Evolutionary conservation across 2,797 vertebrate genomes (phyloP), one percentile per base, ranked within the genome.

Genomic region (Rachycentron canadum): DNA sequence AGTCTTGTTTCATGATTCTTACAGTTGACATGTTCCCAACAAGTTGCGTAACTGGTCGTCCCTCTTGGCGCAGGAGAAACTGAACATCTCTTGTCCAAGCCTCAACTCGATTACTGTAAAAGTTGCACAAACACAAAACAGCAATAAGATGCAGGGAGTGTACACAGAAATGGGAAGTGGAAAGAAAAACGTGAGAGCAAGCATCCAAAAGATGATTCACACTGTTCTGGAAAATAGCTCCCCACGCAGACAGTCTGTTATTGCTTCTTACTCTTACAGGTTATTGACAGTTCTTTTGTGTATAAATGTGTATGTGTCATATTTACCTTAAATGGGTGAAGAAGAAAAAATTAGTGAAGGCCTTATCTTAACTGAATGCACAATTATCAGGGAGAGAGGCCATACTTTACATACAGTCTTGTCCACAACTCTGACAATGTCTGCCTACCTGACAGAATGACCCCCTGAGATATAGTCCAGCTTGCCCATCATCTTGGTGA

Each of bases 51-150:
- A 94, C 89, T 1, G 98, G 98, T 38, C 97, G 94, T 21, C 96
- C 97, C 90, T 99, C 98, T 89, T 99, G 98, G 38, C 95, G 91
- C 78, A 99, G 94, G 75, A 98, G 94, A 81, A 99, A 97, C 21
- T 85, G 90, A 70, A 97, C 97, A 52, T 98, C 96, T 82, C 97
- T 95, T 53, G 97, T 98, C 98, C 98, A 99, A 13, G 98, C 98
- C 91, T 99, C 98, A 52, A 99, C 96, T 8, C 97, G 97, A 84
- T 99, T 99, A 88, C 98, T 99, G 66, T 12, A 62, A 28, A 4
- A 69, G 52, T 67, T 16, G 40, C 47, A 60, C 7, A 85, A 26
- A 77, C 16, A 78, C 36, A 52, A 9, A 73, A 21, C 63, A 38
- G 70, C 21, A 62, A 59, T 4, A 64, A 55, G 1, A 59, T 12